phyloP scores from a whole-genome alignment of 2,797 vertebrate species.

The Tapera naevia region DNA sequence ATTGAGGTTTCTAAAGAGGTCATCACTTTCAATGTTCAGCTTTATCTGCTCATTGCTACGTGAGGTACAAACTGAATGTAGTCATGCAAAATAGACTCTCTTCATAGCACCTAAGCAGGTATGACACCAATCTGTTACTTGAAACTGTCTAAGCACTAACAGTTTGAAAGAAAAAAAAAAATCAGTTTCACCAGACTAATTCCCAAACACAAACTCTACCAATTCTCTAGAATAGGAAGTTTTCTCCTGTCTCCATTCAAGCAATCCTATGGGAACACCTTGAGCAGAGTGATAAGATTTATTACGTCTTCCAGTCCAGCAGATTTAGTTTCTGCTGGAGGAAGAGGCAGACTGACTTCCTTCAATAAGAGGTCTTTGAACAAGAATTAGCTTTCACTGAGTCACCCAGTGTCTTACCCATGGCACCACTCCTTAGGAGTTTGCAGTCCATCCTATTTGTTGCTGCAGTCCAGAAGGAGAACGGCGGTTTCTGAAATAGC shows the following conservation, averaged over 20 bases:
- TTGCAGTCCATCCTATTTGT: background rate
- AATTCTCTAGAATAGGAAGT: background rate
- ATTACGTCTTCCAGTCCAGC: background rate
- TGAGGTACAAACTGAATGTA: background rate
- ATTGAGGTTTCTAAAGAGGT: background rate
- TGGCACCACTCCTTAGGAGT: background rate
- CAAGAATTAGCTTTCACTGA: background rate
- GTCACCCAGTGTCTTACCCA: background rate
- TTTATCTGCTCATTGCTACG: background rate
- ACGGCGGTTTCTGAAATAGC: background rate
- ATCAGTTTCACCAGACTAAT: background rate
- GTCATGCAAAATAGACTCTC: background rate
- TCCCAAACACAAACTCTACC: background rate
- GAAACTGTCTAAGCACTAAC: background rate
- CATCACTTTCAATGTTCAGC: conserved; percentile 1
- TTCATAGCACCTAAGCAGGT: background rate
- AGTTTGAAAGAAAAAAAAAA: background rate
- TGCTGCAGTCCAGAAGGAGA: background rate
- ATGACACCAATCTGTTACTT: background rate
- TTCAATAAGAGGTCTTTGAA: background rate
- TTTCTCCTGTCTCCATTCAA: background rate
- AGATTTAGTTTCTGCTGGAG: background rate
- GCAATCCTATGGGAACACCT: background rate
- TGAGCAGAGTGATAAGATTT: background rate
- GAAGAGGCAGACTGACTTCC: background rate